These are phyloP conservation scores for Furcula furcula DNA, from an alignment of 2,888 invertebrate species.

Conservation along the genomic window DNA sequence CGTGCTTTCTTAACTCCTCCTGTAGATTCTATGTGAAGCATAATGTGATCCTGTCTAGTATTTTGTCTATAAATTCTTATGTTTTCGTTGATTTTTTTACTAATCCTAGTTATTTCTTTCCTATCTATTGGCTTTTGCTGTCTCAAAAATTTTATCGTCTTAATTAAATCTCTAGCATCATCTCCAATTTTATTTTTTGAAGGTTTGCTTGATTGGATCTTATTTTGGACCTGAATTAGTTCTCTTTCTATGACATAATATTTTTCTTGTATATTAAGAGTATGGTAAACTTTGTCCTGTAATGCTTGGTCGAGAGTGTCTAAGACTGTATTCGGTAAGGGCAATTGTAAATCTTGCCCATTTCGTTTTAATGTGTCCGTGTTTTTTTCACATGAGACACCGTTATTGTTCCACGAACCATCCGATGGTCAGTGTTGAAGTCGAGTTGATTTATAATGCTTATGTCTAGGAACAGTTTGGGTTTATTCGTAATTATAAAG, in stretches of 20 bases:
- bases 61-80: constrained; percentile 1
- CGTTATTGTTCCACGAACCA: constrained; percentile 6
- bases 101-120: constrained; percentile 2
- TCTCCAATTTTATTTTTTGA: constrained; percentile 5
- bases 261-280: constrained; percentile 4
- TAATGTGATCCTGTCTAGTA: constrained; percentile 1
- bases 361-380: constrained; percentile 3
- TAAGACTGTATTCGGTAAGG: neutral
- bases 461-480: constrained; percentile 5
- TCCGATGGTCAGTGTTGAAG: constrained; percentile 9
- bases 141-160: neutral
- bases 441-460: constrained; percentile 5
- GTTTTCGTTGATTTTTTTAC: constrained; percentile 3
- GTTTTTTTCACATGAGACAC: constrained; percentile 1
- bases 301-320: constrained; percentile 2
- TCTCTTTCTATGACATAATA: constrained; percentile 5
- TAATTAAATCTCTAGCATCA: constrained; percentile 1
- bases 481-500: constrained; percentile 11
- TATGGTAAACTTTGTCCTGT: constrained; percentile 2
- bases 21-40: constrained; percentile 1
- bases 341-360: constrained; percentile 1
- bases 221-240: neutral
- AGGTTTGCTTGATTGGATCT: neutral
- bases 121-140: constrained; percentile 1
- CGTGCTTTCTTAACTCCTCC: constrained; percentile 7